Percentiles rank a stretch among this genome's conserved stretches.
These are phyloP conservation scores for Phanerotoma sp. DNA, from an alignment of 2,888 invertebrate species.

Conservation along the genomic window DNA sequence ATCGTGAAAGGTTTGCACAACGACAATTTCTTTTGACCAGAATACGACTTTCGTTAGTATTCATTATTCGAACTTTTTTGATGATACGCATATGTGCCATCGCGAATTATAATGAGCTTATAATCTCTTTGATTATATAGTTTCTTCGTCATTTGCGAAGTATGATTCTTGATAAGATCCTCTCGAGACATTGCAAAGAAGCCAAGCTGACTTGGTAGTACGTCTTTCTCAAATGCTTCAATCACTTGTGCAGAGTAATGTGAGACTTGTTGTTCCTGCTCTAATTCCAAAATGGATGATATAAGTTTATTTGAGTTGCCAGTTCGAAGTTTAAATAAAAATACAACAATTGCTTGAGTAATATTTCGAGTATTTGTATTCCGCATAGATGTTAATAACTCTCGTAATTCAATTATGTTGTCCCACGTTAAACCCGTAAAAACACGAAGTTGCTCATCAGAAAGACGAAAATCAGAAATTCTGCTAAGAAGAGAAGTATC, in stretches of 20 bases:
- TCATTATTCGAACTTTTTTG: constrained; percentile 29
- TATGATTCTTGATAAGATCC: background rate
- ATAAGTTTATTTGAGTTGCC: constrained; percentile 14
- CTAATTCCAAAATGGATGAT: constrained; percentile 7
- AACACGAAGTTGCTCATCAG: background rate
- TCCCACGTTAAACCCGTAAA: constrained; percentile 6
- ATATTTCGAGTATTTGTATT: constrained; percentile 6
- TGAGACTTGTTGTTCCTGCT: constrained; percentile 15
- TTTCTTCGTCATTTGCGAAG: background rate
- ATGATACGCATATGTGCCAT: constrained; percentile 31
- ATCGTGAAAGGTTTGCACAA: background rate
- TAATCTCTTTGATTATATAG: constrained; percentile 1
- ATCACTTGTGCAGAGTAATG: constrained; percentile 16
- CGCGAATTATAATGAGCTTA: constrained; percentile 26
- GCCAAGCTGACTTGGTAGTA: constrained; percentile 16
- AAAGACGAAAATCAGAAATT: too few species aligned
- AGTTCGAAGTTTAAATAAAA: constrained; percentile 15
- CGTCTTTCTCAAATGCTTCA: constrained; percentile 18
- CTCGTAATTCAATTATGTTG: background rate
- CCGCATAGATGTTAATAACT: constrained; percentile 1
- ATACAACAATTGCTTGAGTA: constrained; percentile 20
- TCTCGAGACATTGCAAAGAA: background rate
- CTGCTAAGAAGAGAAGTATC: too few species aligned
- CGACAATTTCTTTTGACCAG: background rate
- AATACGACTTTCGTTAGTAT: constrained; percentile 10